These are phyloP conservation scores for Nomada ferruginata DNA, from an alignment of 2,888 invertebrate species.

Conservation along the genomic window DNA sequence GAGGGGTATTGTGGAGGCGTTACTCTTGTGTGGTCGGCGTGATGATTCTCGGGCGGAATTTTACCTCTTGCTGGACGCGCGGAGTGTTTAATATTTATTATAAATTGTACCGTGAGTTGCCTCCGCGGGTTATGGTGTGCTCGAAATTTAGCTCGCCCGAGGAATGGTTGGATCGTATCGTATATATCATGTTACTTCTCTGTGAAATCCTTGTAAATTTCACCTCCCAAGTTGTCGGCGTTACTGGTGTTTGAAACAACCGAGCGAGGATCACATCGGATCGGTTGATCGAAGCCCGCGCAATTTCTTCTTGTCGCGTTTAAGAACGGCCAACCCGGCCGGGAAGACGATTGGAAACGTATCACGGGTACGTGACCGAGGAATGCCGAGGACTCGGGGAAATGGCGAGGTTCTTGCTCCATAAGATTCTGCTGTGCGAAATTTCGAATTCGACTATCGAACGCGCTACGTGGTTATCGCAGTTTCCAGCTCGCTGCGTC, in stretches of 20 bases:
- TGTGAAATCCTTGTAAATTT: no score
- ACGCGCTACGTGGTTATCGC: conserved; percentile 75
- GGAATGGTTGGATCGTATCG: no score
- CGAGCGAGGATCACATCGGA: conserved; percentile 11
- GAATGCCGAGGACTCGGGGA: conserved; percentile 27
- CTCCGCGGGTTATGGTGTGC: no score
- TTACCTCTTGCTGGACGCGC: no score
- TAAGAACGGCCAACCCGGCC: conserved; percentile 22
- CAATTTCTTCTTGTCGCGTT: conserved; percentile 46
- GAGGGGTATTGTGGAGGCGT: not conserved
- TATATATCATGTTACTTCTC: no score
- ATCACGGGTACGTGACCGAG: conserved; percentile 59
- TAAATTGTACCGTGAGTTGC: no score
- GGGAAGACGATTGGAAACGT: conserved; percentile 33
- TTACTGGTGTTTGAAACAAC: no score
- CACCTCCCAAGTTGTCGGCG: no score
- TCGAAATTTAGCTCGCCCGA: no score
- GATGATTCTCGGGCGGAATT: no score
- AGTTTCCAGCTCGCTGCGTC: conserved; percentile 70
- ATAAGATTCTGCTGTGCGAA: not conserved
- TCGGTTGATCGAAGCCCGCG: conserved; percentile 25
- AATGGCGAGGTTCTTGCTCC: conserved; percentile 19
- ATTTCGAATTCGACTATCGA: conserved; percentile 71
- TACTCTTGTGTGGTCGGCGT: not conserved
- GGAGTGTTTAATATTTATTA: no score